Conservation (phyloP, 2,113 vertebrate species). For the Romanogobio albipinnatus region DNA sequence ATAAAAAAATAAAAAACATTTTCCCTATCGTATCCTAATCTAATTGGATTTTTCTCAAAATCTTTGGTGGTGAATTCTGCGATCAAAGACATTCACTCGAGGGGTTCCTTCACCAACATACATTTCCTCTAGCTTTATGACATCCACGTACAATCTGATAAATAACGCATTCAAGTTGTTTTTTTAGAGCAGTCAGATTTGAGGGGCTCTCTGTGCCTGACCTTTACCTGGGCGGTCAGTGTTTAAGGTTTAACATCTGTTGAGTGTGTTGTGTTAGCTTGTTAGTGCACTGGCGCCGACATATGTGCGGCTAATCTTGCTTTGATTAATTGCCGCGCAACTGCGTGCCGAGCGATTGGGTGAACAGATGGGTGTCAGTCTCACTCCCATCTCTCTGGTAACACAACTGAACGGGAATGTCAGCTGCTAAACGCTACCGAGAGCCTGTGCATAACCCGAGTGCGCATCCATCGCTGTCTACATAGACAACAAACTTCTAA, state of each 20-base stretch:
- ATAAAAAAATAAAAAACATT: not conserved
- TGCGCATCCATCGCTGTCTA: not conserved
- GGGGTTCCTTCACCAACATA: not conserved
- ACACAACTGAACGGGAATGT: slow-evolving; percentile 16
- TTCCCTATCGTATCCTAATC: not conserved
- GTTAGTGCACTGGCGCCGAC: not conserved
- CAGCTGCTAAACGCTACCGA: not conserved
- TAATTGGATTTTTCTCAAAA: not conserved
- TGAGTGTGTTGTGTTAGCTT: not conserved
- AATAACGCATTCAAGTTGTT: not conserved
- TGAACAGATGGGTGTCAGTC: slow-evolving; percentile 53
- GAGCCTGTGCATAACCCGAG: not conserved
- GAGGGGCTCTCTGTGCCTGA: not conserved
- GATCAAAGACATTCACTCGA: not conserved
- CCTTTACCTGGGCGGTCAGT: not conserved
- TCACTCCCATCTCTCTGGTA: slow-evolving; percentile 29
- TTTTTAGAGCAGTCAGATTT: not conserved
- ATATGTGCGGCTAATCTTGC: slow-evolving; percentile 12
- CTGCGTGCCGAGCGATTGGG: slow-evolving; percentile 9
- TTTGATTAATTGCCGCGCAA: not conserved
- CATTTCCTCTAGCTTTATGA: not conserved
- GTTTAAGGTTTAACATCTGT: slow-evolving; percentile 14
- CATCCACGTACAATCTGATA: not conserved
- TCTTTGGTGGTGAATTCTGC: not conserved
- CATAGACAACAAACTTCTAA: not conserved